Base-by-base conservation (phyloP, 1,140 invertebrate genomes). In the Eumaeus atala region DNA sequence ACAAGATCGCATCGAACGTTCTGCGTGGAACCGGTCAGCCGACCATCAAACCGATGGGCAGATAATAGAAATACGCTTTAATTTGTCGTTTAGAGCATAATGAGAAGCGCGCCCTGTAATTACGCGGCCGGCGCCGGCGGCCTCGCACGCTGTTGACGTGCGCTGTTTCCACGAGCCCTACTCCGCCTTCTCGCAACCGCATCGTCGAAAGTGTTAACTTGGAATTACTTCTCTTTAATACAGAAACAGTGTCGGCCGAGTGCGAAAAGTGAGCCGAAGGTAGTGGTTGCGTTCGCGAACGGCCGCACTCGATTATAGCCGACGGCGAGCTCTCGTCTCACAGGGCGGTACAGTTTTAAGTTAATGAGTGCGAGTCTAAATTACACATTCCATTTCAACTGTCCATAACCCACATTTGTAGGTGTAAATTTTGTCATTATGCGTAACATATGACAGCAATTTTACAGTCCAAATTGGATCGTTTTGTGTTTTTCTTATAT, bases 81-180 rank as follows among this genome's bases (percentile, higher is more conserved):
- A 86, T 86, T 86, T 86, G 80, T 84, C 83, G 80, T 86, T 86
- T 86, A 86, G 77, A 74, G 77, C 76, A 84, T 86, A 86, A 86
- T 86, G 78, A 86, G 80, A 62, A 58, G 66, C 64, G 68, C 44
- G 78, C 68, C 74, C 80, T 86, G 80, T 86, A 79, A 86, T 86
- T 84, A 86, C 76, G 67, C 60, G 67, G 61, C 64, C 70, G 76
- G 73, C 67, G 71, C 77, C 78, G 76, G 76, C 70, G 70, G 66
- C 65, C 74, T 42, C 67, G 67, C 64, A 61, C 72, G 66, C 64
- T 67, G 77, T 68, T 74, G 82, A 81, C 77, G 77, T 64, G 72
- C 58, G 61, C 68, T 70, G 72, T 77, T 76, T 76, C 77, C 73
- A 75, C 77, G 64, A 65, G 51, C 53, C 58, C 55, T 60, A 47